Base-by-base conservation (phyloP, 1,140 invertebrate species). In the Hestina assimilis region DNA sequence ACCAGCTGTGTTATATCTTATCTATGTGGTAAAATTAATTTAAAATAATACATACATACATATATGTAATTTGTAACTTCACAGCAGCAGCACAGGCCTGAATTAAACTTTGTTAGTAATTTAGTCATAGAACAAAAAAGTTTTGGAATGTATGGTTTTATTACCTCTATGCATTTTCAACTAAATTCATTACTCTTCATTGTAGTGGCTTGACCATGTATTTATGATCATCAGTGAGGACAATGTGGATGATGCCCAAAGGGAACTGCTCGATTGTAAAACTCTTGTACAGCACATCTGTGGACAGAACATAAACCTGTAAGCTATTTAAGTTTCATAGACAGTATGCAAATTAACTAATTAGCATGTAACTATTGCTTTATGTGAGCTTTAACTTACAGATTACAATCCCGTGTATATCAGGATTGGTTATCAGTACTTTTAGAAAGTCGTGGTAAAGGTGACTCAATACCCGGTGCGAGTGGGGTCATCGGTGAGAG, bases 401-500 rank as follows among this genome's bases (percentile, higher is more conserved):
- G 79, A 1, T 61, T 86, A 20, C 75, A 81, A 35, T 84, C 83
- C 8, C 59, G 69, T 15, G 41, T 76, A 28, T 86, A 86, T 46
- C 78, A 80, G 57, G 66, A 79, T 4, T 88, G 84, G 84, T 66
- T 86, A 17, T 79, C 83, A 42, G 72, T 72, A 17, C 60, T 86
- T 8, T 14, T 88, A 24, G 81, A 86, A 1, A 75, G 75, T 40
- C 72, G 81, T 2, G 69, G 62, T 1, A 84, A 86, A 66, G 84
- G 84, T 17, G 84, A 86, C 46, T 79, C 75, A 1, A 79, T 88
- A 11, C 81, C 83, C 1, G 84, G 84, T 4, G 83, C 84, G 2
- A 86, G 79, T 66, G 84, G 84, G 0, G 69, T 88, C 3, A 88
- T 88, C n/a, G 84, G 83, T 3, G 83, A 87, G 54, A 83, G 75